Conservation (phyloP, 2,888 invertebrate species). For the Tetramorium bicarinatum region DNA sequence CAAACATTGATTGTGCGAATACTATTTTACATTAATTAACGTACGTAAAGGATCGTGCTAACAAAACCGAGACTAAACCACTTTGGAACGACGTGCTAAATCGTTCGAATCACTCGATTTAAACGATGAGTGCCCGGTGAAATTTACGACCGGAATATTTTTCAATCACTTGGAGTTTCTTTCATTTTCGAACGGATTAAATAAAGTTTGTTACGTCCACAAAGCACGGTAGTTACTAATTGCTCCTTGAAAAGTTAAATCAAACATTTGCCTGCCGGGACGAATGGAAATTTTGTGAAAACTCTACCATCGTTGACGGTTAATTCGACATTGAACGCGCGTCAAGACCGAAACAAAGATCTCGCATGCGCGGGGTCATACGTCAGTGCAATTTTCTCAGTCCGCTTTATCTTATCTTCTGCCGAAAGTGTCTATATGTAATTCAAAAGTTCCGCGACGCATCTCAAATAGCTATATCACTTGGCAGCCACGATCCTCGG, state of each 20-base stretch:
- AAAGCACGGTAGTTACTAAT: background rate
- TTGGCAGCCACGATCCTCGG: constrained; percentile 25
- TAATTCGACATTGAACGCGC: constrained; percentile 54
- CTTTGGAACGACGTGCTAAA: background rate
- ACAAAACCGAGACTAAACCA: background rate
- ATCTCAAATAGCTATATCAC: constrained; percentile 55
- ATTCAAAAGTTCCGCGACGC: constrained; percentile 60
- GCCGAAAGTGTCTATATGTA: constrained; percentile 63
- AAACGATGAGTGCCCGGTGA: background rate
- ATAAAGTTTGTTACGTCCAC: background rate
- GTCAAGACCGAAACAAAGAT: constrained; percentile 34
- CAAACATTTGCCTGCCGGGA: background rate
- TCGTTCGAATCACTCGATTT: background rate
- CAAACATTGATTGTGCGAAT: constrained; percentile 42
- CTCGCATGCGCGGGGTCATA: constrained; percentile 49
- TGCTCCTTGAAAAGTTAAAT: background rate
- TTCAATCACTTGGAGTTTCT: background rate
- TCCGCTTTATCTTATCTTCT: constrained; percentile 70
- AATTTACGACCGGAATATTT: background rate
- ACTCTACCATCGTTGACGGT: constrained; percentile 8
- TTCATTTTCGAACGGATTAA: background rate
- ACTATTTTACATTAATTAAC: constrained; percentile 52
- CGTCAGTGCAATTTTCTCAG: constrained; percentile 51
- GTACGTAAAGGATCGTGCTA: constrained; percentile 1
- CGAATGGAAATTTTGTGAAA: constrained; percentile 15